These are phyloP conservation scores for Aspidoscelis tigris DNA, from an alignment of 2,113 vertebrate species.

Conservation along the genomic window DNA sequence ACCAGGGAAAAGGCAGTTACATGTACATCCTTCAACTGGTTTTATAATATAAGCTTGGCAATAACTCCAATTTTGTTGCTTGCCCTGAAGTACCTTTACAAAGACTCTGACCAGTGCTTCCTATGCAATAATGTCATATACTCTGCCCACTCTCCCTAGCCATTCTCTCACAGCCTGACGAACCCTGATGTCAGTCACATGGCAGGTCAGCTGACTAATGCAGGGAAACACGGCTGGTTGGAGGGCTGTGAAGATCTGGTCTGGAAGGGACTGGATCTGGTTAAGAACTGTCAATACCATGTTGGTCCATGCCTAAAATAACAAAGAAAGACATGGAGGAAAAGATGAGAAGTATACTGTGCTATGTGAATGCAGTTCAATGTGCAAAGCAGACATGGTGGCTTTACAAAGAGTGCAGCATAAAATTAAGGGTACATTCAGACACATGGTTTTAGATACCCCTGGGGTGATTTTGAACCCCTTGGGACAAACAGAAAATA, in stretches of 20 bases:
- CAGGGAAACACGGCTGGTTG: constrained; percentile 94
- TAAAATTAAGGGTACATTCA: neutral
- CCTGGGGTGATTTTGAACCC: too few relatives aligned
- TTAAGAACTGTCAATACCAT: constrained; percentile 96
- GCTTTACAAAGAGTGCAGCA: neutral
- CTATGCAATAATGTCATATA: constrained; percentile 91
- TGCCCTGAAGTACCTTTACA: constrained; percentile 37
- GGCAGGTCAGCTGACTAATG: constrained; percentile 95
- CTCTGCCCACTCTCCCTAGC: constrained; percentile 91
- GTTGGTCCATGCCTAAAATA: constrained; percentile 93
- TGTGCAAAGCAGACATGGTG: neutral
- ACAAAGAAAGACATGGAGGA: neutral
- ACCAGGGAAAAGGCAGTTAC: constrained; percentile 37
- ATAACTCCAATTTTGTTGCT: constrained; percentile 32
- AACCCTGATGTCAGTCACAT: constrained; percentile 89
- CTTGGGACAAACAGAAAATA: too few relatives aligned
- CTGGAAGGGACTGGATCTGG: constrained; percentile 91
- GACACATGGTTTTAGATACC: too few relatives aligned
- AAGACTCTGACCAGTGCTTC: constrained; percentile 17
- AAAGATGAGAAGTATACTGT: neutral
- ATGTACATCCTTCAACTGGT: constrained; percentile 7
- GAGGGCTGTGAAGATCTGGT: constrained; percentile 88
- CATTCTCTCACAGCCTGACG: constrained; percentile 94
- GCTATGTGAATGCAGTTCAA: neutral
- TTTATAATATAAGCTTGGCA: constrained; percentile 30